Conservation (phyloP, 1,140 invertebrate genomes). For the Diabrotica virgifera region DNA sequence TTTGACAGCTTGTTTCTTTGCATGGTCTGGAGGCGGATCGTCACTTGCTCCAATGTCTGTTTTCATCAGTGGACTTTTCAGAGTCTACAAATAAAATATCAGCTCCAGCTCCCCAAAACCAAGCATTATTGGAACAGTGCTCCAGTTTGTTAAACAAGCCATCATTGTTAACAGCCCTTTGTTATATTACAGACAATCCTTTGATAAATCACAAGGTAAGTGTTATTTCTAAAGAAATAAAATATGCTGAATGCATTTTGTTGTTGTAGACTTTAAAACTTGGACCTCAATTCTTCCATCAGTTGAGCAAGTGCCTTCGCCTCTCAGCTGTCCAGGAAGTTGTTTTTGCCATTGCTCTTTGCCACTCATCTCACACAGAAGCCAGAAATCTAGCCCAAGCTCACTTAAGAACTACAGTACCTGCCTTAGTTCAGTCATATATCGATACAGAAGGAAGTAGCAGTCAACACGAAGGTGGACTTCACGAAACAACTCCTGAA, state of each 20-base stretch:
- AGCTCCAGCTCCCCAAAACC: conserved; percentile 63
- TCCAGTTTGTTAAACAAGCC: conserved; percentile 69
- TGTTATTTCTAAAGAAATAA: conserved; percentile 14
- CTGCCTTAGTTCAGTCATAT: conserved; percentile 81
- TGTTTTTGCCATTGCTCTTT: conserved; percentile 78
- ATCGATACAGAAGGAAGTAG: conserved; percentile 71
- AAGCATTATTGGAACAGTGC: conserved; percentile 73
- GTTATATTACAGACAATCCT: conserved; percentile 75
- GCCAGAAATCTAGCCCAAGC: conserved; percentile 67
- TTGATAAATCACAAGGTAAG: conserved; percentile 58
- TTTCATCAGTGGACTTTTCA: conserved; percentile 68
- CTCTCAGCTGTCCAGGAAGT: conserved; percentile 86
- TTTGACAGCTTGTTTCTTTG: conserved; percentile 67
- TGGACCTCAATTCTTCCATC: conserved; percentile 72
- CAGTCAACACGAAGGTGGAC: conserved; percentile 71
- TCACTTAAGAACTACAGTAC: conserved; percentile 77
- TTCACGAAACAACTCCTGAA: conserved; percentile 85
- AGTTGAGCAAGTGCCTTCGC: conserved; percentile 79
- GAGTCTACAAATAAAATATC: conserved; percentile 54
- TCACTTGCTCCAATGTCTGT: conserved; percentile 83
- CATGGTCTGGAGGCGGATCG: conserved; percentile 84
- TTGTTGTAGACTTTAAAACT: conserved; percentile 65
- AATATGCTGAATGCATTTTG: background rate
- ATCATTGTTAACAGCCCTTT: conserved; percentile 70
- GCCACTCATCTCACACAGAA: conserved; percentile 75